These are phyloP conservation scores for Babyrousa celebensis DNA, from an alignment of 2,797 vertebrate species.

Conservation along the genomic window DNA sequence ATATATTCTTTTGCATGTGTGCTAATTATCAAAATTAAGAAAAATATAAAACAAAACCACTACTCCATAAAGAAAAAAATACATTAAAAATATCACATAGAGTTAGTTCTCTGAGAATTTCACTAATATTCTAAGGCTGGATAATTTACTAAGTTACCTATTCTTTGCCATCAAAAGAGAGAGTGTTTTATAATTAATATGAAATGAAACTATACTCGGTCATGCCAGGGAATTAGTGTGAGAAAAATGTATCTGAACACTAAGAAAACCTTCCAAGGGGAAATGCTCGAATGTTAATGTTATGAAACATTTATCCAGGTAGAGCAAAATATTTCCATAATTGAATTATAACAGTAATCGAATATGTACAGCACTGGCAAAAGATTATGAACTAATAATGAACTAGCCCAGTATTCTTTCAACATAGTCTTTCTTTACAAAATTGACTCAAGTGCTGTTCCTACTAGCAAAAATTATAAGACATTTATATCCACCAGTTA, in stretches of 20 bases:
- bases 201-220: background rate
- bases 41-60: conserved; percentile 46
- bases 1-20: background rate
- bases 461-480: conserved; percentile 8
- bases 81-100: background rate
- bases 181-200: background rate
- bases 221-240: background rate
- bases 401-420: background rate
- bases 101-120: conserved; percentile 54
- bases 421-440: conserved; percentile 12
- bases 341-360: conserved; percentile 41
- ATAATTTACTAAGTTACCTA: conserved; percentile 1
- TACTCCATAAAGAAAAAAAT: background rate
- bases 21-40: conserved; percentile 33
- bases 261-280: conserved; percentile 40
- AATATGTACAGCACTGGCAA: background rate
- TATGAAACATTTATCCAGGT: conserved; percentile 8
- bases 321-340: conserved; percentile 39
- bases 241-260: conserved; percentile 24
- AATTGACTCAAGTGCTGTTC: background rate
- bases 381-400: conserved; percentile 31
- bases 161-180: conserved; percentile 26
- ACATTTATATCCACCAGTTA: background rate
- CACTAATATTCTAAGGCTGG: background rate
- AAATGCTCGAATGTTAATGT: conserved; percentile 19